Percentiles rank a stretch among this genome's conserved stretches.
phyloP scores from a whole-genome alignment of 2,797 vertebrate genomes.

The Neosilurus mollespiculum region DNA sequence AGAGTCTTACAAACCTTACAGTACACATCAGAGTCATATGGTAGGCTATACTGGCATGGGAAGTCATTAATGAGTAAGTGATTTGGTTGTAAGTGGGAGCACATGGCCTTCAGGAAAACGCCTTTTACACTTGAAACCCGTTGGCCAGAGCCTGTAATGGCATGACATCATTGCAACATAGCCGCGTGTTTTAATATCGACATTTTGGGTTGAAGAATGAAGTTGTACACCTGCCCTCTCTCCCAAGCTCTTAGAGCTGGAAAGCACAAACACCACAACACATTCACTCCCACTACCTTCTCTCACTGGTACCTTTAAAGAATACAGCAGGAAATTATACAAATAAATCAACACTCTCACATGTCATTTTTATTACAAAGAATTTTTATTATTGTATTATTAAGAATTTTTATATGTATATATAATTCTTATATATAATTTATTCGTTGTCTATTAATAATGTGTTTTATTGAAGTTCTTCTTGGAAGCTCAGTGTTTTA shows the following conservation, averaged over 20 bases:
- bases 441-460: not conserved
- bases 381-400: not conserved
- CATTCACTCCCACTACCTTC: not conserved
- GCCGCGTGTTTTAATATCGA: constrained; percentile 36
- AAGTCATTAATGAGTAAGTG: constrained; percentile 72
- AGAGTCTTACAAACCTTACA: not conserved
- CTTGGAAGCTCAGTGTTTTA: not conserved
- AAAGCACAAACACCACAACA: not conserved
- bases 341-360: not conserved
- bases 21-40: constrained; percentile 5
- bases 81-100: constrained; percentile 68
- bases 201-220: constrained; percentile 36
- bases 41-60: constrained; percentile 54
- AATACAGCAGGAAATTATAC: not conserved
- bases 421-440: too few species aligned
- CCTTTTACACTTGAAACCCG: constrained; percentile 40
- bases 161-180: constrained; percentile 50
- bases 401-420: too few species aligned
- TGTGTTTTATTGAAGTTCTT: not conserved
- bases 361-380: not conserved
- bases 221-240: constrained; percentile 38
- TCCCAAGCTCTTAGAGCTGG: not conserved
- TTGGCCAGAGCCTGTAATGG: constrained; percentile 34
- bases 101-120: constrained; percentile 59
- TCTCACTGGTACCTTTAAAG: not conserved